phyloP scores from a whole-genome alignment of 2,888 invertebrate species.

The Teleogryllus oceanicus region DNA sequence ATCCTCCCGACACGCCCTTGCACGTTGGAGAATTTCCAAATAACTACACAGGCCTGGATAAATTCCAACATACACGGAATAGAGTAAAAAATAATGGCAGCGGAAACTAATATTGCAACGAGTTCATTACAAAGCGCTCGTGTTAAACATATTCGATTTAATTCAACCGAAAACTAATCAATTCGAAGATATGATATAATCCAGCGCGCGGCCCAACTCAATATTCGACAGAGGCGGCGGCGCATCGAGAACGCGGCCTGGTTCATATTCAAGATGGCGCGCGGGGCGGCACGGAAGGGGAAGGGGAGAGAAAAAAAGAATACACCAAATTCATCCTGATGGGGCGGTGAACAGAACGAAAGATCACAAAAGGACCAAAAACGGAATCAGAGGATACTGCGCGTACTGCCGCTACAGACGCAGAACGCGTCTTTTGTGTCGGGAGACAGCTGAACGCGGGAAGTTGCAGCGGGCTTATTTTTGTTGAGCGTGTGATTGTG shows the following conservation, averaged over 20 bases:
- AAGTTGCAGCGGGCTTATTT: too few relatives aligned
- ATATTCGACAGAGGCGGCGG: neutral
- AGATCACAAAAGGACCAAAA: neutral
- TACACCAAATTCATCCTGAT: neutral
- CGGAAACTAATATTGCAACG: constrained; percentile 3
- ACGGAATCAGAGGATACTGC: neutral
- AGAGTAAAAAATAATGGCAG: neutral
- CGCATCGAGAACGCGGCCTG: neutral
- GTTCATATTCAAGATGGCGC: constrained; percentile 10
- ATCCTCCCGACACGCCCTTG: neutral
- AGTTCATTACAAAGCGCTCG: neutral
- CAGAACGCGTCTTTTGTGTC: too few relatives aligned
- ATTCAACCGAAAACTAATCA: constrained; percentile 3
- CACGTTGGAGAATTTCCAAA: neutral
- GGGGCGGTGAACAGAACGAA: neutral
- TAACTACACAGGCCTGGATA: neutral
- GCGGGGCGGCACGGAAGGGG: neutral
- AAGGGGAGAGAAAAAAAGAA: neutral
- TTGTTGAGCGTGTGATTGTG: too few relatives aligned
- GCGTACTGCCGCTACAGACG: too few relatives aligned
- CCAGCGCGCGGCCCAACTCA: neutral
- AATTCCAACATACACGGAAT: neutral
- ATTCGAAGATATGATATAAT: neutral
- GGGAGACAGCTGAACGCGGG: too few relatives aligned
- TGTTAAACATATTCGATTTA: constrained; percentile 11